A percentile compares a stretch with the other conserved stretches of the same genome.
phyloP scores from a whole-genome alignment of 2,888 invertebrate species.

The Drosophila longiperda region DNA sequence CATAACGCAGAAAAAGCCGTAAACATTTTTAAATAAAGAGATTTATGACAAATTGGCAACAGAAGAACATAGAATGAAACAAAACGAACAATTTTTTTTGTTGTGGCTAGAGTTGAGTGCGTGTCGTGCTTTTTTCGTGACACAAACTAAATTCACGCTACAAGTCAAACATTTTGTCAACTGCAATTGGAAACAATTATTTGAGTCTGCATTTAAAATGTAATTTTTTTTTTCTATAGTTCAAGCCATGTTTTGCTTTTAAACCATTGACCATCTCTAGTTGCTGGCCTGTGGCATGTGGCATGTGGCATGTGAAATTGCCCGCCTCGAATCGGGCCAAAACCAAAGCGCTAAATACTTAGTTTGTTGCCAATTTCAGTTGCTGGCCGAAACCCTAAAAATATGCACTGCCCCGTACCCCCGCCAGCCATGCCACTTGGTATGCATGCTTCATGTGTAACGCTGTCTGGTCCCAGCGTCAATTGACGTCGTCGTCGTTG shows the following conservation, averaged over 20 bases:
- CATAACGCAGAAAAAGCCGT: constrained; percentile 43
- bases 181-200: neutral
- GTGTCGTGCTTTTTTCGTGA: constrained; percentile 4
- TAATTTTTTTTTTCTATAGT: neutral
- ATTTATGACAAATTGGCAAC: constrained; percentile 77
- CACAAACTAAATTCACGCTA: neutral
- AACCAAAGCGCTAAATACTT: constrained; percentile 66
- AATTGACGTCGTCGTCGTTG: constrained; percentile 42
- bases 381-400: constrained; percentile 69
- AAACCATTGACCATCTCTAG: constrained; percentile 3
- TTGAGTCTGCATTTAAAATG: neutral
- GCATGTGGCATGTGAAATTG: neutral
- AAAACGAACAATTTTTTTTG: neutral
- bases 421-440: neutral
- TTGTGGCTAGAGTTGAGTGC: neutral
- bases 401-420: constrained; percentile 49
- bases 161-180: neutral
- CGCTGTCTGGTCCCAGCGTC: constrained; percentile 37
- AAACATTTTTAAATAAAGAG: constrained; percentile 75
- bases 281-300: neutral
- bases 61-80: constrained; percentile 14
- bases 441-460: constrained; percentile 19
- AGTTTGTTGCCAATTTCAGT: constrained; percentile 55
- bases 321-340: constrained; percentile 20
- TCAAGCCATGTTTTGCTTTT: neutral